Evolutionary conservation across 64 coral and sea anemone species (phyloP).

Genomic region (Porites lutea): DNA sequence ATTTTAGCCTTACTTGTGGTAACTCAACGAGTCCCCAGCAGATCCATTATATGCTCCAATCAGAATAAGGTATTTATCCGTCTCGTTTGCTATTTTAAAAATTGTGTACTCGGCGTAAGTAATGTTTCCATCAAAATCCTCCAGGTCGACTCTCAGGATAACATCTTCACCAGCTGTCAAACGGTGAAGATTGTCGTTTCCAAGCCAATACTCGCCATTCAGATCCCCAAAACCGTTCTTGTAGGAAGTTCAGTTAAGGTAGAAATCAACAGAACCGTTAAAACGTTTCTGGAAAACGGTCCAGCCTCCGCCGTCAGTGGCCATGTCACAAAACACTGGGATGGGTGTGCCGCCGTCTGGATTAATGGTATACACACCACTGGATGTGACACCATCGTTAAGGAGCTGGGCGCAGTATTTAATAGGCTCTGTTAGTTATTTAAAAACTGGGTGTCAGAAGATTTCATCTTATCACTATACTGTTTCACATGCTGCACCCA

Average conservation of each 20-base stretch:
- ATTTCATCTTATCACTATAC: too few relatives aligned
- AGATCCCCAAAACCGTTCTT: slow-evolving; percentile 71
- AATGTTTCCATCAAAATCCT: background rate
- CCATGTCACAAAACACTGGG: slow-evolving; percentile 61
- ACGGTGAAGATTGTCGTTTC: slow-evolving; percentile 64
- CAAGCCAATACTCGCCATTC: slow-evolving; percentile 68
- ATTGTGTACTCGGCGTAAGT: slow-evolving; percentile 47
- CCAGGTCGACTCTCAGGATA: slow-evolving; percentile 39
- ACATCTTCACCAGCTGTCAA: background rate
- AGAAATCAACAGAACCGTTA: slow-evolving; percentile 40
- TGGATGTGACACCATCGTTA: background rate
- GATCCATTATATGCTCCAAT: slow-evolving; percentile 38
- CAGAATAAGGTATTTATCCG: slow-evolving; percentile 34
- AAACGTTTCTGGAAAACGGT: slow-evolving; percentile 67
- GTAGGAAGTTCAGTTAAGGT: slow-evolving; percentile 44
- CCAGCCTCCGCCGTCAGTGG: slow-evolving; percentile 72
- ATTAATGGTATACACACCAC: slow-evolving; percentile 56
- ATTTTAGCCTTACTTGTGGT: slow-evolving; percentile 20
- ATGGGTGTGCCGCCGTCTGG: slow-evolving; percentile 40
- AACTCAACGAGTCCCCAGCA: slow-evolving; percentile 47
- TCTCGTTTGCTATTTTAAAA: slow-evolving; percentile 29
- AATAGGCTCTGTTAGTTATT: background rate
- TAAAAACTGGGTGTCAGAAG: background rate
- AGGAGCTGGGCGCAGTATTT: background rate
- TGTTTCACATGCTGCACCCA: too few relatives aligned